Evolutionary conservation across 2,113 vertebrate species (phyloP).

Genomic region (Deroptyus accipitrinus): DNA sequence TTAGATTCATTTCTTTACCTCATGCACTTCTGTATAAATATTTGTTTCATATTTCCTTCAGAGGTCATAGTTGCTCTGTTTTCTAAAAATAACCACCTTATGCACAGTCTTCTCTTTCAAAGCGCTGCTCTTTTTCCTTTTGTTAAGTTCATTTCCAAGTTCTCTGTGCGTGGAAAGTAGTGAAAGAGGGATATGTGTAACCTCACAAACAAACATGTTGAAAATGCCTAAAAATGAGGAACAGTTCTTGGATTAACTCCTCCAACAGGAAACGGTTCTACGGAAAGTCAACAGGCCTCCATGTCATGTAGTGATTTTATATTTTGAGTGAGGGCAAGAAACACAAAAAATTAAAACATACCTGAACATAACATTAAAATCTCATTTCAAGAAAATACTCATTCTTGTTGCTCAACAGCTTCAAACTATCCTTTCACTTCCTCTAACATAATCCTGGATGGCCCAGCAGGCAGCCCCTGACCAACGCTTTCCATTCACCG

Average conservation of each 20-base stretch:
- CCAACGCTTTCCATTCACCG: neutral
- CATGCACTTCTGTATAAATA: neutral
- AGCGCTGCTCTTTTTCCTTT: neutral
- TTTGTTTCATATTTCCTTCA: neutral
- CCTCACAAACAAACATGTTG: neutral
- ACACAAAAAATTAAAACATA: neutral
- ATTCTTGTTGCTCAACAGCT: neutral
- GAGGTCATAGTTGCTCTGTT: neutral
- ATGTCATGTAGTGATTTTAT: neutral
- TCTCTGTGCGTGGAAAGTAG: neutral
- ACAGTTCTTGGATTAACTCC: neutral
- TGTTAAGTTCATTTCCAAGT: neutral
- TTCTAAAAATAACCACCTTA: conserved; percentile 28
- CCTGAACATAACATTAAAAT: neutral
- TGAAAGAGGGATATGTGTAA: neutral
- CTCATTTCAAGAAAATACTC: neutral
- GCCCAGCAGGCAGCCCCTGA: neutral
- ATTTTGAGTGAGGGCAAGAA: neutral
- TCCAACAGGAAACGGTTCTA: neutral
- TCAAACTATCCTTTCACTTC: neutral
- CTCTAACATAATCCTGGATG: neutral
- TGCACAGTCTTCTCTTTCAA: neutral
- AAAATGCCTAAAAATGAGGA: neutral
- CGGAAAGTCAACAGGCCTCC: neutral
- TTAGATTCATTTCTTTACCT: neutral